These are phyloP conservation scores for Ameiurus melas DNA, from an alignment of 2,113 vertebrate genomes.

Conservation along the genomic window DNA sequence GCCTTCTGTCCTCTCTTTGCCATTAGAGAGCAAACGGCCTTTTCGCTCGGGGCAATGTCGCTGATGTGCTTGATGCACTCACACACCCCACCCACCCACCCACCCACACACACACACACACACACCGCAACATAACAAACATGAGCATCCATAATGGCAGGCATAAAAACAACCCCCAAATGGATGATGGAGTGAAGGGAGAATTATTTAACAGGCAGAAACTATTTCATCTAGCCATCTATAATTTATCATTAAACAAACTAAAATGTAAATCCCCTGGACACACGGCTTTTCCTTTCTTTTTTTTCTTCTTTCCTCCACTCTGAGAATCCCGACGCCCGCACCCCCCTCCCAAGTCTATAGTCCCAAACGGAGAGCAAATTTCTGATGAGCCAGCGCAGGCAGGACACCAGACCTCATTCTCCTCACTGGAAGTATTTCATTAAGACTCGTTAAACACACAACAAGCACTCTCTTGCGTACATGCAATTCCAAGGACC, in stretches of 20 bases:
- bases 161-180: slow-evolving; percentile 41
- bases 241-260: slow-evolving; percentile 78
- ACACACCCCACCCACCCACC: slow-evolving; percentile 15
- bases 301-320: slow-evolving; percentile 29
- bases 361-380: slow-evolving; percentile 69
- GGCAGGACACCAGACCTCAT: slow-evolving; percentile 54
- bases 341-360: slow-evolving; percentile 35
- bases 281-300: slow-evolving; percentile 59
- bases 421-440: slow-evolving; percentile 73
- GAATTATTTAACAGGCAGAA: slow-evolving; percentile 63
- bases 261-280: slow-evolving; percentile 76
- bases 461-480: slow-evolving; percentile 59
- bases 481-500: slow-evolving; percentile 59
- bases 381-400: slow-evolving; percentile 73
- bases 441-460: slow-evolving; percentile 75
- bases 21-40: slow-evolving; percentile 72
- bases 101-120: slow-evolving; percentile 31
- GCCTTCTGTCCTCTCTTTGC: slow-evolving; percentile 57
- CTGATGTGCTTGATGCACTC: slow-evolving; percentile 54
- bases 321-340: slow-evolving; percentile 59
- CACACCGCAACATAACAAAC: slow-evolving; percentile 18
- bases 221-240: slow-evolving; percentile 74
- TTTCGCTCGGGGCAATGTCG: slow-evolving; percentile 70
- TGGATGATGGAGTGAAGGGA: slow-evolving; percentile 42
- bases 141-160: slow-evolving; percentile 31